Percentiles rank a stretch among this genome's conserved stretches.
Evolutionary conservation across 1,140 invertebrate genomes (phyloP).

Genomic region (Copidosoma floridanum): DNA sequence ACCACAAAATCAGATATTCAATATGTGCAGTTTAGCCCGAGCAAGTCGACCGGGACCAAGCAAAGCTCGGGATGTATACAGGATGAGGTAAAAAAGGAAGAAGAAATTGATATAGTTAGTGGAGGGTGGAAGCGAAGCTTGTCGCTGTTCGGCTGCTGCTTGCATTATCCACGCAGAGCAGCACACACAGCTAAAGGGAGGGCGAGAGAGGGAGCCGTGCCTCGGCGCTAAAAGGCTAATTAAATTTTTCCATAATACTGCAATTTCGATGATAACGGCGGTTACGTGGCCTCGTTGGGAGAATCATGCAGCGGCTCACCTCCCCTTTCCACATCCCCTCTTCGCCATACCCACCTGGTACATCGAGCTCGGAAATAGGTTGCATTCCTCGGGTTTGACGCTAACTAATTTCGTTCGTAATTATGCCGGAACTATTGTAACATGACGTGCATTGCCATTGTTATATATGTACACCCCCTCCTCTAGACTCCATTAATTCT

Average conservation of each 20-base stretch:
- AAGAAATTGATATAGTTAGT: constrained; percentile 5
- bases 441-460: not conserved
- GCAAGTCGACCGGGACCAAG: too few relatives aligned
- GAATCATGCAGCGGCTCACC: not conserved
- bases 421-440: not conserved
- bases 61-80: constrained; percentile 1
- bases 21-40: too few relatives aligned
- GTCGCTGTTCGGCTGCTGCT: constrained; percentile 30
- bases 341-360: too few relatives aligned
- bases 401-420: not conserved
- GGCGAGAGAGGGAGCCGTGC: constrained; percentile 12
- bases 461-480: not conserved
- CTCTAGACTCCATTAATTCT: too few relatives aligned
- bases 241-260: constrained; percentile 43
- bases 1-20: too few relatives aligned
- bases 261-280: constrained; percentile 40
- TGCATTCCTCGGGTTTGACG: not conserved
- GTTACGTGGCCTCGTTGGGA: constrained; percentile 13
- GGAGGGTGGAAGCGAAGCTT: too few relatives aligned
- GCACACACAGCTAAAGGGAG: too few relatives aligned
- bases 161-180: constrained; percentile 38
- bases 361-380: not conserved
- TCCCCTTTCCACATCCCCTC: too few relatives aligned
- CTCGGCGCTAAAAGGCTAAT: constrained; percentile 39
- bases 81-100: not conserved